A percentile compares a stretch with the other conserved stretches of the same genome.
These are phyloP conservation scores for Diabrotica virgifera DNA, from an alignment of 1,140 invertebrate species.

Conservation along the genomic window DNA sequence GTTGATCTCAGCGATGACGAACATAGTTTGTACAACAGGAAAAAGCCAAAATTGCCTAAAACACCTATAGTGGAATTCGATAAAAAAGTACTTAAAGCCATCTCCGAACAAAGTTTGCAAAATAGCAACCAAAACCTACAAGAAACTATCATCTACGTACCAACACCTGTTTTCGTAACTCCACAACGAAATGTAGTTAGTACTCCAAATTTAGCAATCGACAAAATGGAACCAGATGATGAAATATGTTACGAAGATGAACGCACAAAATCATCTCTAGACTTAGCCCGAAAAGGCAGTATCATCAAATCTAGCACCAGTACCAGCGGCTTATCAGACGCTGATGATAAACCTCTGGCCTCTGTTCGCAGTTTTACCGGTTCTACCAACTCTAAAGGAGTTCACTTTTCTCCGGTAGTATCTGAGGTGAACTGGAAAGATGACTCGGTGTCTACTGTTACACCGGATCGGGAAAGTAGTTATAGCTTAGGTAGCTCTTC, in stretches of 20 bases:
- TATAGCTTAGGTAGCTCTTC: constrained; percentile 30
- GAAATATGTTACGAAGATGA: constrained; percentile 47
- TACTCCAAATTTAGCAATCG: constrained; percentile 60
- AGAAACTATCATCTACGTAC: constrained; percentile 12
- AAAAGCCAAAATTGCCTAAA: constrained; percentile 34
- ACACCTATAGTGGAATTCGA: constrained; percentile 42
- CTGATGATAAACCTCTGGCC: constrained; percentile 51
- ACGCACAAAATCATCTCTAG: constrained; percentile 54
- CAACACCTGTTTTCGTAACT: constrained; percentile 15
- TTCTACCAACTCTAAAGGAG: constrained; percentile 53
- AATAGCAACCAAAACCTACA: constrained; percentile 26
- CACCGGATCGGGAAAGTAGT: constrained; percentile 38
- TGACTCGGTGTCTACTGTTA: constrained; percentile 44
- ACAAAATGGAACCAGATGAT: constrained; percentile 42
- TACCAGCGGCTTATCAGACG: constrained; percentile 37
- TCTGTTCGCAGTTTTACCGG: constrained; percentile 51
- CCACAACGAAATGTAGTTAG: constrained; percentile 42
- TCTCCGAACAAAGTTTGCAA: constrained; percentile 45
- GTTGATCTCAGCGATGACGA: constrained; percentile 46
- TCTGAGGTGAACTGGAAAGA: constrained; percentile 70
- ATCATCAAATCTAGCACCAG: constrained; percentile 40
- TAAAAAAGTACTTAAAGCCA: constrained; percentile 41
- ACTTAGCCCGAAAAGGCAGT: constrained; percentile 44
- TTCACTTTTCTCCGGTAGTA: constrained; percentile 69
- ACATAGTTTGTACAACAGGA: constrained; percentile 31